Percentiles rank a stretch among this genome's conserved stretches.
phyloP scores from a whole-genome alignment of 2,888 invertebrate genomes.

The Mimas tiliae region DNA sequence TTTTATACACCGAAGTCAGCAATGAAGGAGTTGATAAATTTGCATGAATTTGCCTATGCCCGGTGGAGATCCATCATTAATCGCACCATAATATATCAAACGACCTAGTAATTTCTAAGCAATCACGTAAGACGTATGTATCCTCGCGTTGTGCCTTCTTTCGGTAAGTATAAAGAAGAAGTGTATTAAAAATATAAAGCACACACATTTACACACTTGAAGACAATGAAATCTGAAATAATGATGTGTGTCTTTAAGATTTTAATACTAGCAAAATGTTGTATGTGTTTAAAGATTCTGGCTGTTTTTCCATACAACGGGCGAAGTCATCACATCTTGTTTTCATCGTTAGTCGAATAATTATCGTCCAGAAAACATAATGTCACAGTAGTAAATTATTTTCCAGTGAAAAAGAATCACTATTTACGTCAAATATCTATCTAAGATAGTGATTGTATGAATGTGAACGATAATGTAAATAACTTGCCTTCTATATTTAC shows the following conservation, averaged over 20 bases:
- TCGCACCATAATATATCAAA: too few relatives aligned
- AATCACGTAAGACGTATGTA: neutral
- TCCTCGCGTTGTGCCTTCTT: neutral
- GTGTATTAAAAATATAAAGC: too few relatives aligned
- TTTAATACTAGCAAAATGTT: slow-evolving; percentile 3
- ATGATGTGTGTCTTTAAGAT: neutral
- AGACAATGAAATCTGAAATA: neutral
- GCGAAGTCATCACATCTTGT: slow-evolving; percentile 52
- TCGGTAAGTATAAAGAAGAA: too few relatives aligned
- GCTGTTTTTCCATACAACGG: slow-evolving; percentile 54
- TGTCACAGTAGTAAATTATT: slow-evolving; percentile 60
- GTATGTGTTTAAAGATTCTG: slow-evolving; percentile 45
- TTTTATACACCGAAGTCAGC: too few relatives aligned
- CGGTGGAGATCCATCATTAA: too few relatives aligned
- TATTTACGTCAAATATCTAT: slow-evolving; percentile 63
- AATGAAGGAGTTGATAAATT: too few relatives aligned
- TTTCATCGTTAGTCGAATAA: slow-evolving; percentile 49
- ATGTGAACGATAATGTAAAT: slow-evolving; percentile 37
- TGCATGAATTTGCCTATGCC: too few relatives aligned
- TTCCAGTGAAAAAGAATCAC: slow-evolving; percentile 53
- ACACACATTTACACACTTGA: too few relatives aligned
- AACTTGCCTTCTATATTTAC: slow-evolving; percentile 33
- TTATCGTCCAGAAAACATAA: slow-evolving; percentile 56
- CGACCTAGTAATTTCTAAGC: neutral
- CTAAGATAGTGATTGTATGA: slow-evolving; percentile 36